These are phyloP conservation scores for Eidolon helvum DNA, from an alignment of 2,113 vertebrate species.

Conservation along the genomic window DNA sequence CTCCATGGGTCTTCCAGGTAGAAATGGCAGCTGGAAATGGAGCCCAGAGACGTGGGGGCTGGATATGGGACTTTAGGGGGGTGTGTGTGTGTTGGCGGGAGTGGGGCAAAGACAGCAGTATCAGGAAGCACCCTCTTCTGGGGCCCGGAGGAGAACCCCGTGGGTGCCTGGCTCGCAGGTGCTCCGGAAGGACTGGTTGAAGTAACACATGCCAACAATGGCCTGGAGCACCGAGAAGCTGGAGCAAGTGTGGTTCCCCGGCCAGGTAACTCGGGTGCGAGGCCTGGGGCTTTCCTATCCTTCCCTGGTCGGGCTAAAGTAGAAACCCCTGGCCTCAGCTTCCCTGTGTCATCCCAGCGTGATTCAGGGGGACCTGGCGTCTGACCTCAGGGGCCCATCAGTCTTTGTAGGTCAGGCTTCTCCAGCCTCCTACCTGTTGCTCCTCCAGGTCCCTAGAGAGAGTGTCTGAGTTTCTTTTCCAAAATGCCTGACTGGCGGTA, in stretches of 20 bases:
- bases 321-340: not conserved
- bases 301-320: not conserved
- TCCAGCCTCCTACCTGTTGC: not conserved
- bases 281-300: not conserved
- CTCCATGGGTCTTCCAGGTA: not conserved
- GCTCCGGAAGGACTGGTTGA: not conserved
- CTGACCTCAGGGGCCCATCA: not conserved
- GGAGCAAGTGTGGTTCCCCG: not conserved
- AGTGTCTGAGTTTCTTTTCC: not conserved
- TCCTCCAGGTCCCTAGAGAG: not conserved
- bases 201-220: not conserved
- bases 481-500: not conserved
- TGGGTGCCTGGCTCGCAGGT: not conserved
- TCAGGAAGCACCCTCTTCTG: not conserved
- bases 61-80: not conserved
- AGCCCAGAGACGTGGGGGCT: not conserved
- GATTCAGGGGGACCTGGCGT: not conserved
- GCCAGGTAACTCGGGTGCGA: accelerated
- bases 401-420: not conserved
- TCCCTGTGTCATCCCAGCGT: not conserved
- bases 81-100: too few relatives aligned
- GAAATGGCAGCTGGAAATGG: not conserved
- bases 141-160: not conserved
- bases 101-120: not conserved
- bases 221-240: not conserved